phyloP scores from a whole-genome alignment of 2,888 invertebrate species.

The Thumatha senex region DNA sequence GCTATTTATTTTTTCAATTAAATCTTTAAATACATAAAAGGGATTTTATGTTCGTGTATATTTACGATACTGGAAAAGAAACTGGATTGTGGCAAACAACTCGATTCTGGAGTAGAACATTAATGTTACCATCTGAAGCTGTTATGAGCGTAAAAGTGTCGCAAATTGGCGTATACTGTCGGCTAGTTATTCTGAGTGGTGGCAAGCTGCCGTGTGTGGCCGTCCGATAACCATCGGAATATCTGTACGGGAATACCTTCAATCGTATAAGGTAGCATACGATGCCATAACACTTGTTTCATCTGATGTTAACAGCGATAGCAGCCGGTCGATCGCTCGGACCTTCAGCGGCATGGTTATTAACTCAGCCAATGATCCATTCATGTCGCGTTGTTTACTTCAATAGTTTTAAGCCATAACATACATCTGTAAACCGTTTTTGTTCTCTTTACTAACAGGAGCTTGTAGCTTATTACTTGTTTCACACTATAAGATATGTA shows the following conservation, averaged over 20 bases:
- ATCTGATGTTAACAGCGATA: slow-evolving; percentile 68
- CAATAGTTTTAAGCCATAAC: slow-evolving; percentile 19
- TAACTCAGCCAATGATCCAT: slow-evolving; percentile 56
- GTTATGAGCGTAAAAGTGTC: slow-evolving; percentile 69
- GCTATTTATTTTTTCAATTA: slow-evolving; percentile 39
- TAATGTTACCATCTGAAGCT: slow-evolving; percentile 54
- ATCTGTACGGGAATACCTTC: slow-evolving; percentile 60
- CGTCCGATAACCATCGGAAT: slow-evolving; percentile 67
- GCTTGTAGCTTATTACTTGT: neutral
- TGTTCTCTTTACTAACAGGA: slow-evolving; percentile 4
- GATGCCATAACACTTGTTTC: slow-evolving; percentile 77
- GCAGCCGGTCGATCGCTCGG: slow-evolving; percentile 46
- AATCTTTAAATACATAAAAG: slow-evolving; percentile 37
- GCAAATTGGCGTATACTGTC: slow-evolving; percentile 64
- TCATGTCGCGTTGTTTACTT: slow-evolving; percentile 38
- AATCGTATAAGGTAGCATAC: slow-evolving; percentile 68
- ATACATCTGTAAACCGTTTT: slow-evolving; percentile 18
- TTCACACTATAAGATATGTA: neutral
- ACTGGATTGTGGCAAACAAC: slow-evolving; percentile 47
- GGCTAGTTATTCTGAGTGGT: slow-evolving; percentile 60
- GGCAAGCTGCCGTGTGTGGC: slow-evolving; percentile 64
- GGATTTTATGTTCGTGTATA: slow-evolving; percentile 35
- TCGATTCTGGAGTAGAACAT: slow-evolving; percentile 47
- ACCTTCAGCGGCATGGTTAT: slow-evolving; percentile 59
- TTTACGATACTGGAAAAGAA: slow-evolving; percentile 39